Conservation (phyloP, 2,113 vertebrate species). For the Quiscalus mexicanus region DNA sequence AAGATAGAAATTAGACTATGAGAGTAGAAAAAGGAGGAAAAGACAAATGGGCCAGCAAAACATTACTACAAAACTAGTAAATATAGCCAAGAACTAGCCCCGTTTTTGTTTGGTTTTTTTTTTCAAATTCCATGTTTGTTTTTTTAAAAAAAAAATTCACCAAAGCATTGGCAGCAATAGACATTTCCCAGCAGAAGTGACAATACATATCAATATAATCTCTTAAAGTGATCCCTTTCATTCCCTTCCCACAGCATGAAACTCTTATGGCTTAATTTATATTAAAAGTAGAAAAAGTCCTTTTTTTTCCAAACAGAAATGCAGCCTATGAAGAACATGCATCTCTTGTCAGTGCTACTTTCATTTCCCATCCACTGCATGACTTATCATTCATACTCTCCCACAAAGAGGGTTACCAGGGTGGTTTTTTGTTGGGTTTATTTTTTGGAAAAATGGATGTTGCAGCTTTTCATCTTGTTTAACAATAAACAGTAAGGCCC, state of each 20-base stretch:
- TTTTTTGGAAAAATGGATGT: constrained; percentile 69
- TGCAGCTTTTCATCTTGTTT: constrained; percentile 75
- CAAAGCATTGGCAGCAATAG: constrained; percentile 78
- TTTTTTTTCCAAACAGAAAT: constrained; percentile 67
- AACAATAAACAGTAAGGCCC: constrained; percentile 75
- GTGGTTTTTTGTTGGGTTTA: not conserved
- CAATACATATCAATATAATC: constrained; percentile 80
- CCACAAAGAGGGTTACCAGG: constrained; percentile 30
- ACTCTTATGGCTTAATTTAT: constrained; percentile 84
- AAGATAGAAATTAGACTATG: constrained; percentile 67
- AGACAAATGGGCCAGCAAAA: constrained; percentile 78
- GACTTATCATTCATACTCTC: constrained; percentile 22
- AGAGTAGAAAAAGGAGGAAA: constrained; percentile 73
- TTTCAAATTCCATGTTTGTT: constrained; percentile 50
- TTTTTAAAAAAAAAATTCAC: constrained; percentile 43
- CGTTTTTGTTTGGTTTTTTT: not conserved
- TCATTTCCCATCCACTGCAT: constrained; percentile 59
- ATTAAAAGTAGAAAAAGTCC: constrained; percentile 80
- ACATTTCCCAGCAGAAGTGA: constrained; percentile 80
- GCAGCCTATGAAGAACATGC: constrained; percentile 47
- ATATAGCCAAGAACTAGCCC: constrained; percentile 77
- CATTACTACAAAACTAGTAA: constrained; percentile 81
- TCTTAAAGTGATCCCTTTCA: constrained; percentile 81
- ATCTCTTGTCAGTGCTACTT: constrained; percentile 76
- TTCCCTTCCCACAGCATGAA: constrained; percentile 80